Evolutionary conservation across 2,797 vertebrate species (phyloP).

Genomic region (Champsocephalus gunnari): DNA sequence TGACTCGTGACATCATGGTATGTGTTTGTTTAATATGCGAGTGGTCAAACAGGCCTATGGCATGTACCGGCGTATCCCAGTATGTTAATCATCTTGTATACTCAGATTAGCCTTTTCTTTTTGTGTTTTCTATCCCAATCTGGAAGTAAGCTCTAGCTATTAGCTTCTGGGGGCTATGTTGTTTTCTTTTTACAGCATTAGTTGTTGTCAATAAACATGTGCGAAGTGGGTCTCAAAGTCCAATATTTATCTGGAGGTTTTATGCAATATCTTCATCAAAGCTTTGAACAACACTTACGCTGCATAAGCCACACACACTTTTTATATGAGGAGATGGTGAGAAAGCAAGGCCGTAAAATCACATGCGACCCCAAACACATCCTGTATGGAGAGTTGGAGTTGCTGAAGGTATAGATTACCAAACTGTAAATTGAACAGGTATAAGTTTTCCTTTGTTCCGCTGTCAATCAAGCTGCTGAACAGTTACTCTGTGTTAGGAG

Average conservation of each 20-base stretch:
- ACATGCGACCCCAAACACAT: too few species aligned
- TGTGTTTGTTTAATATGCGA: neutral
- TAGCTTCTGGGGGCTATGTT: neutral
- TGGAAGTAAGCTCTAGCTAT: neutral
- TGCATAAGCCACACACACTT: neutral
- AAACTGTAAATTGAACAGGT: too few species aligned
- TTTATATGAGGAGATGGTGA: neutral
- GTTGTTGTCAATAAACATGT: neutral
- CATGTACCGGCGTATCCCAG: slow-evolving; percentile 18
- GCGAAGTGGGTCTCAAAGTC: neutral
- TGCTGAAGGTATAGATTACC: too few species aligned
- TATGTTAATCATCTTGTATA: slow-evolving; percentile 11
- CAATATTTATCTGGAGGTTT: too few species aligned
- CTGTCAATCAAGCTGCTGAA: too few species aligned
- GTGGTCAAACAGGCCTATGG: slow-evolving; percentile 12
- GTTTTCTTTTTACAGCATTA: neutral
- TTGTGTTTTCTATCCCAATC: neutral
- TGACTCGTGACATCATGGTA: slow-evolving; percentile 3
- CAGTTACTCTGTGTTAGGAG: too few species aligned
- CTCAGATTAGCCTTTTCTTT: neutral
- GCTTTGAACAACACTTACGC: neutral
- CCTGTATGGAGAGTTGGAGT: too few species aligned
- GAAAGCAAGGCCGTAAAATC: too few species aligned
- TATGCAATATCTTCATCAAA: neutral
- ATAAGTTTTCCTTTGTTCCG: too few species aligned